Evolutionary conservation across 2,888 invertebrate species (phyloP), one percentile per base, ranked within the genome.

Genomic region (Labia minor): DNA sequence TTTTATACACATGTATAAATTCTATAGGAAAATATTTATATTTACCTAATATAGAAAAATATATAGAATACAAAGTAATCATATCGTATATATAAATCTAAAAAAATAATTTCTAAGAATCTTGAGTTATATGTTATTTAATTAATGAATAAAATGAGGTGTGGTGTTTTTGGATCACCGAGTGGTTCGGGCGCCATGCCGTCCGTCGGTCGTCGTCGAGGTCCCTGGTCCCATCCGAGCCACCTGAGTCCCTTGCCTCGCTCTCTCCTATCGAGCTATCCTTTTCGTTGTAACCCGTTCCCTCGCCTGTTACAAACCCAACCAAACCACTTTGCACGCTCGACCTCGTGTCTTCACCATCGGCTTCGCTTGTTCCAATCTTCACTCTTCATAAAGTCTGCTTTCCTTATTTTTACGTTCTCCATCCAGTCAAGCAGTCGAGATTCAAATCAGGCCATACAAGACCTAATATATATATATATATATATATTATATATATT

Each of bases 311-410:
- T 16, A 49, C 49, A n/a, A 11, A 49, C 49, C 49, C 16, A 49
- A 49, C 49, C 49, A 49, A 49, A 49, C 49, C 49, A 49, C 49
- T 49, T 49, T 49, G 49, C 49, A 49, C 49, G 49, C n/a, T 49
- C 49, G 49, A 49, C 49, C 49, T 49, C 49, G 49, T 49, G 49
- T 49, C 49, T 49, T 49, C 49, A 49, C n/a, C 49, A n/a, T 49
- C 49, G 16, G 16, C 49, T 49, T 16, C 14, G 3, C 49, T 49
- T 49, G 49, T 49, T 49, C 16, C 49, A 49, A 49, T 49, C 49
- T 49, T 49, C 49, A 49, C 49, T 49, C 49, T 49, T 26, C 26
- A 26, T 26, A 26, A 8, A 26, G 26, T 8, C 26, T 26, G 26
- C 26, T 26, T 8, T 26, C 26, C 26, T 26, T 26, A 26, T n/a